Base-by-base conservation (phyloP, 2,113 vertebrate species). In the Lepisosteus osseus region DNA sequence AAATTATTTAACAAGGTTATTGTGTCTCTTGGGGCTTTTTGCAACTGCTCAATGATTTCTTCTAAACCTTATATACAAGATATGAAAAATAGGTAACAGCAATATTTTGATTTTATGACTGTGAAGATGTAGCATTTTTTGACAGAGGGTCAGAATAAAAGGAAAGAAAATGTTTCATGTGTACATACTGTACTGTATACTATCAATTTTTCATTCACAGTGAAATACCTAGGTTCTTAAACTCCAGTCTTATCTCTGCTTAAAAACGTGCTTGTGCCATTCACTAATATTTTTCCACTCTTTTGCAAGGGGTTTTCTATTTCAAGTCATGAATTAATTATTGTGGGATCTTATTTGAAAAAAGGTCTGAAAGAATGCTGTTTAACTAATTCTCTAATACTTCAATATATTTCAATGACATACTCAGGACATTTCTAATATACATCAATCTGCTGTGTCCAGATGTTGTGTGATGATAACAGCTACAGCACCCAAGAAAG, bases 401-500 rank as follows among this genome's bases (percentile, higher is more conserved):
- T 82, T 79, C 79, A 76, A 78, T 82, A 82, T 42, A 15, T 67
- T 83, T 82, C 80, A 74, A 74, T 84, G 83, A 83, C 79, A 74
- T 86, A 86, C 84, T 74, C 73, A 84, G 74, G 82, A 77, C 74
- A 64, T 83, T 85, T 78, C 55, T 76, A 78, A 80, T 83, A 77
- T 80, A 81, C 77, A 82, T 87, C 85, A 82, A 78, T 87, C 81
- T 84, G 9, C 14, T 29, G 44, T 82, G 81, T 79, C 84, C 88
- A 86, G 85, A 90, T 89, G 85, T 82, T 85, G 81, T 69, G 76
- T 70, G 69, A 71, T 78, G 86, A 89, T 87, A 88, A 86, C 76
- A 83, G 76, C 79, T 75, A 77, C 66, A 71, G 74, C 76, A 82
- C 78, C 83, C 72, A 77, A 83, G 79, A 81, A 86, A 79, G 69